Conservation (phyloP, 2,888 invertebrate species). For the Dexiosoma caninum region DNA sequence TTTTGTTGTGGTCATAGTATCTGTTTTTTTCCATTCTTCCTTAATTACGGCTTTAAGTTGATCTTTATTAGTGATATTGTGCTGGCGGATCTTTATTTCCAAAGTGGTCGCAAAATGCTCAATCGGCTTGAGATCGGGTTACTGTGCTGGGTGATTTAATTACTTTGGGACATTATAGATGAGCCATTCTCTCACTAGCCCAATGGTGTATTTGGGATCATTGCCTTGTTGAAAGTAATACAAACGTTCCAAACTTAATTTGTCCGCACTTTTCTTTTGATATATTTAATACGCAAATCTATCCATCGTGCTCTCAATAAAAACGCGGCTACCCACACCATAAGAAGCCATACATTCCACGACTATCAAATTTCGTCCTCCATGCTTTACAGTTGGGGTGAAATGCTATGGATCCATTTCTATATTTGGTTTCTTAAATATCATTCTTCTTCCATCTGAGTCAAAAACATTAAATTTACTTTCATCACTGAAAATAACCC, state of each 20-base stretch:
- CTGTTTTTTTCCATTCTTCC: background rate
- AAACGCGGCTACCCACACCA: slow-evolving; percentile 3
- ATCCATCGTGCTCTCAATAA: too few relatives aligned
- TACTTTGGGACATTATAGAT: slow-evolving; percentile 13
- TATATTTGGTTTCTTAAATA: slow-evolving; percentile 15
- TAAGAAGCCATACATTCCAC: slow-evolving; percentile 4
- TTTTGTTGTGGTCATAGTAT: background rate
- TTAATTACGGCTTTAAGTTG: too few relatives aligned
- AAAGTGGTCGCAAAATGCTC: too few relatives aligned
- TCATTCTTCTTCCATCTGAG: too few relatives aligned
- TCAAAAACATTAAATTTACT: too few relatives aligned
- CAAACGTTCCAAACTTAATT: too few relatives aligned
- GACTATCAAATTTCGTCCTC: background rate
- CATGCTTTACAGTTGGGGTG: slow-evolving; percentile 18
- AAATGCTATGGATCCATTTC: background rate
- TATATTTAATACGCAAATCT: slow-evolving; percentile 20
- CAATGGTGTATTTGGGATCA: too few relatives aligned
- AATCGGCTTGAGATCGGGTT: slow-evolving; percentile 31
- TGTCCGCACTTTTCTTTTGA: too few relatives aligned
- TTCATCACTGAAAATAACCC: too few relatives aligned
- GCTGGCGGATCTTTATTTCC: background rate
- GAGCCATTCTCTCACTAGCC: too few relatives aligned
- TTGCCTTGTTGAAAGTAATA: too few relatives aligned
- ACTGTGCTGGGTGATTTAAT: background rate
- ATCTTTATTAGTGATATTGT: slow-evolving; percentile 4